Percentiles rank a stretch among this genome's conserved stretches.
Conservation (phyloP, 2,113 vertebrate genomes). For the Campylorhamphus procurvoides region DNA sequence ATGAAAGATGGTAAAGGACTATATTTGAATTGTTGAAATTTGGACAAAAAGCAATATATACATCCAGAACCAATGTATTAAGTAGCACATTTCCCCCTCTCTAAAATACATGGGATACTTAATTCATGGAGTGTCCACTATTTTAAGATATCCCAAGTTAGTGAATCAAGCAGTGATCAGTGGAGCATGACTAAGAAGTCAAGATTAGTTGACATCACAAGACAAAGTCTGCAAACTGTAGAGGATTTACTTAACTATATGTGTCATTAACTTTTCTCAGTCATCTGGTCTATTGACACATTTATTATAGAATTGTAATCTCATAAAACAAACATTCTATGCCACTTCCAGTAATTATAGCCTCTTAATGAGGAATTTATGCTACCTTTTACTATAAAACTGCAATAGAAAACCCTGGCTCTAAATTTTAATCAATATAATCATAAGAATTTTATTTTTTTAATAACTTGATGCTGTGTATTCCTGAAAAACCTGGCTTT, state of each 20-base stretch:
- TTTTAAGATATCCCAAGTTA: not conserved
- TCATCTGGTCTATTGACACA: not conserved
- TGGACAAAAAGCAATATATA: not conserved
- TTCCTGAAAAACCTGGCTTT: slow-evolving; percentile 14
- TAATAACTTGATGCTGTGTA: not conserved
- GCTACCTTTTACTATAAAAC: slow-evolving; percentile 14
- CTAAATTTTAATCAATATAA: slow-evolving; percentile 4
- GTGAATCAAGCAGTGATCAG: not conserved
- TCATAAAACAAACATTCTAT: slow-evolving; percentile 32
- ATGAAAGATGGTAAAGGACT: not conserved
- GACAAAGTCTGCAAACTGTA: not conserved
- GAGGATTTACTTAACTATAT: not conserved
- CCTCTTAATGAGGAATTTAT: slow-evolving; percentile 1
- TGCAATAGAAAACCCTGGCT: not conserved
- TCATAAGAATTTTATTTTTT: slow-evolving; percentile 24
- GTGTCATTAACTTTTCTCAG: slow-evolving; percentile 7
- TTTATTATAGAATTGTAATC: slow-evolving; percentile 16
- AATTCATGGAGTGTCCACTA: not conserved
- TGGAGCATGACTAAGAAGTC: not conserved
- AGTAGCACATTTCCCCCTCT: not conserved
- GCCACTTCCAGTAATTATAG: not conserved
- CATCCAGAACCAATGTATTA: not conserved
- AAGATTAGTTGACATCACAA: not conserved
- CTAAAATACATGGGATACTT: not conserved
- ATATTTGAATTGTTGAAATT: not conserved